Evolutionary conservation across 2,888 invertebrate genomes (phyloP), one percentile per base, ranked within the genome.

Genomic region (Meliscaeva auricollis): DNA sequence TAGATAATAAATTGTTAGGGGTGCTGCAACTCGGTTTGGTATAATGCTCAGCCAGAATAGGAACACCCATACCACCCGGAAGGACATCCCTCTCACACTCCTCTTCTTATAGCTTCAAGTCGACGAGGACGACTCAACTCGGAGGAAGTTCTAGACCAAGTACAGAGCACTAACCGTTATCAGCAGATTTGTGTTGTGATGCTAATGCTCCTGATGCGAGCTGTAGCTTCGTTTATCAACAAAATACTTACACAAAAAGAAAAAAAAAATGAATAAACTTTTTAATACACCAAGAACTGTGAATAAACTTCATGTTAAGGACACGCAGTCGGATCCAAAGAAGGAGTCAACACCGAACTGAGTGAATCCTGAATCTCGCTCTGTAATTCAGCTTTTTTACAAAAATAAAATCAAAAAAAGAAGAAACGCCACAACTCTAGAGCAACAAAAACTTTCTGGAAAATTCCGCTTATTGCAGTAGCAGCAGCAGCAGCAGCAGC

Each of bases 151-250:
- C 76, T 69, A 56, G 13, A 81, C 70, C 80, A 70, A 75, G 68
- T 74, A 74, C 74, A 70, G 44, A 80, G 76, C 81, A 81, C 85
- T 85, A 84, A 84, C 84, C 84, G 81, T 85, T 85, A 85, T 85
- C 85, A 85, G 76, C 81, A 85, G 81, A 81, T 85, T 85, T 85
- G 85, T 81, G 76, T 81, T 85, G 81, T 81, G 85, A 85, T 85
- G 85, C 81, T 85, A 85, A 85, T 85, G 85, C 76, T 83, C 76
- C 73, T 84, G 76, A 75, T 85, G 79, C 76, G 76, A 87, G 76
- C 73, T 77, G 64, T 69, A 81, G 76, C 81, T 81, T 75, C 70
- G 64, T 85, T 75, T 85, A 87, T 68, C 48, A 82, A 68, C 70
- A 50, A 79, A 76, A 62, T 50, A 69, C 22, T 32, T 48, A 35